Evolutionary conservation across 2,888 invertebrate species (phyloP), one percentile per base, ranked within the genome.

Genomic region (Melanchra persicariae): DNA sequence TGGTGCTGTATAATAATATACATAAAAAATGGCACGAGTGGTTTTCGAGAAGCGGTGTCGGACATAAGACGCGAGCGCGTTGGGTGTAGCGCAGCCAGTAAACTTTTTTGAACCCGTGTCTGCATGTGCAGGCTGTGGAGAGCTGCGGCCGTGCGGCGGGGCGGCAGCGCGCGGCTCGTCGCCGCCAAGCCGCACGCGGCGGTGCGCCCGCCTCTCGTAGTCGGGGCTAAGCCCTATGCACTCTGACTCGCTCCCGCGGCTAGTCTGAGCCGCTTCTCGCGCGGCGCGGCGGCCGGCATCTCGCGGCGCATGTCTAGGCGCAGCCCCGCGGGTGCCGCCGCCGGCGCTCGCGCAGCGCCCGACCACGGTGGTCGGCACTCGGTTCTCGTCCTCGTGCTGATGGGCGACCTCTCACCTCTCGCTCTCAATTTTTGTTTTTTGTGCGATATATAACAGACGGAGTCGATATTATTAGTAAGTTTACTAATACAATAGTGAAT

Each of bases 121-220:
- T 93, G 95, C 94, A 89, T 95, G 95, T 95, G 95, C 95, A 95
- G 95, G 95, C 95, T 90, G 92, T 88, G 94, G 93, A 88, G 91
- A 87, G 93, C 91, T 86, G 93, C 92, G 92, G 93, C 90, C 91
- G 89, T 90, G 90, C 89, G 91, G 89, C 88, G 90, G 89, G 88
- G 90, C 89, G 89, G 83, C 85, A 86, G 89, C 89, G 88, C 88
- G 87, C 88, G 87, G 89, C 86, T 83, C 74, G 83, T 82, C 80
- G 70, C 81, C 74, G 83, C 85, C 79, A 52, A 22, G 86, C 86
- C 84, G 88, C 79, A 78, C 68, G 87, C 88, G 87, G 85, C 86
- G 87, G 85, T 88, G 90, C 90, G 89, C 90, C 89, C 90, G 93
- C 92, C 93, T 87, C 91, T 91, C 82, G 91, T 91, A 87, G 90